phyloP scores from a whole-genome alignment of 2,888 invertebrate species.

The Cephus pygmeus region DNA sequence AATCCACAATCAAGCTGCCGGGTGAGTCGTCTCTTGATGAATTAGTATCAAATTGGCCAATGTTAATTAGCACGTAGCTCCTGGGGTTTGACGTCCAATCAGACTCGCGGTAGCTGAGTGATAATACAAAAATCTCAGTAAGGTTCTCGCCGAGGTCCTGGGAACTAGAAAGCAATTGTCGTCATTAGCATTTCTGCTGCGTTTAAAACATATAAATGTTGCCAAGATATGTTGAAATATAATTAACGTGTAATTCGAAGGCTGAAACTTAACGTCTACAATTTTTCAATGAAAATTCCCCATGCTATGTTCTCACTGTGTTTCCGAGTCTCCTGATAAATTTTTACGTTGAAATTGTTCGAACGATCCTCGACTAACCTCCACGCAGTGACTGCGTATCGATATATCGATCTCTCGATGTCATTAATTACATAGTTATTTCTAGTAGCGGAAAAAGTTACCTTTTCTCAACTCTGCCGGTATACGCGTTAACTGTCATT shows the following conservation, averaged over 20 bases:
- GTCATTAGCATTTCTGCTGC: not conserved
- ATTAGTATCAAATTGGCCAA: not conserved
- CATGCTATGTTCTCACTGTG: not conserved
- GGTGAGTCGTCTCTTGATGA: not conserved
- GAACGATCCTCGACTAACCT: not conserved
- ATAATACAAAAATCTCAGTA: not conserved
- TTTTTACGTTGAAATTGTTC: not conserved
- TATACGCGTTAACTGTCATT: not conserved
- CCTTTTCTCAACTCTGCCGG: not conserved
- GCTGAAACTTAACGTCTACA: not conserved
- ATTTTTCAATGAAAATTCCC: not conserved
- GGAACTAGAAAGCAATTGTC: constrained; percentile 22
- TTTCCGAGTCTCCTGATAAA: not conserved
- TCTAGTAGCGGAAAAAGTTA: not conserved
- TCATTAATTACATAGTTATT: not conserved
- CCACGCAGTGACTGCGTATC: not conserved
- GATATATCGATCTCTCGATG: not conserved
- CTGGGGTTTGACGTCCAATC: too few species aligned
- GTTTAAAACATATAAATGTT: not conserved
- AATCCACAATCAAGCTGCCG: not conserved
- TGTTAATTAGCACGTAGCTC: too few species aligned
- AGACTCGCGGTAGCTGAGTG: not conserved
- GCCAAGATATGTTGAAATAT: not conserved
- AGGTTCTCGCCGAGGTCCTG: constrained; percentile 12
- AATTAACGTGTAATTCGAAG: constrained; percentile 2